These are phyloP conservation scores for Helogale parvula DNA, from an alignment of 2,113 vertebrate species.

Conservation along the genomic window DNA sequence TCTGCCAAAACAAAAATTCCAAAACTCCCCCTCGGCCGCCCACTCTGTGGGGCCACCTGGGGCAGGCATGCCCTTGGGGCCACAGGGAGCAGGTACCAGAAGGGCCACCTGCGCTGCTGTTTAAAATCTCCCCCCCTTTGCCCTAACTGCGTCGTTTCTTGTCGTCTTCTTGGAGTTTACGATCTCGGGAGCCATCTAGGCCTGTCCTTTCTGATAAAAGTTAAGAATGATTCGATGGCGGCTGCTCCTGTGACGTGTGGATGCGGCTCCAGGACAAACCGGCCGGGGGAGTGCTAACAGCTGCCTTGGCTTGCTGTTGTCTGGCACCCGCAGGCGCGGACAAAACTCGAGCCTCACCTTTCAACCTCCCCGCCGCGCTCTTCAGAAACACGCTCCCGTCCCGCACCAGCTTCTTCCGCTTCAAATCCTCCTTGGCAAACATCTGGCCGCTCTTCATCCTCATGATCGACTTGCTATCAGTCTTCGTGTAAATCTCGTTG, in stretches of 20 bases:
- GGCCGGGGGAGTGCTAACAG: neutral
- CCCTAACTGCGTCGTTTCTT: neutral
- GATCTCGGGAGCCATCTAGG: neutral
- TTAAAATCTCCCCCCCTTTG: neutral
- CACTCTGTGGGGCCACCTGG: neutral
- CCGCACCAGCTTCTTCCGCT: constrained; percentile 92
- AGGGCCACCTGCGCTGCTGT: neutral
- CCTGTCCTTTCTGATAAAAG: neutral
- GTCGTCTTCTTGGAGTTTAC: neutral
- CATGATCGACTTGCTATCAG: constrained; percentile 97
- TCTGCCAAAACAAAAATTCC: neutral
- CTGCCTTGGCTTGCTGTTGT: neutral
- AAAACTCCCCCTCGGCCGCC: neutral
- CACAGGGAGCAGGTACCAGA: neutral
- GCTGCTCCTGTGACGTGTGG: neutral
- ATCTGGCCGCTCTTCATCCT: constrained; percentile 97
- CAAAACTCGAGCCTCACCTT: constrained; percentile 85
- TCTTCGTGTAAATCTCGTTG: constrained; percentile 92
- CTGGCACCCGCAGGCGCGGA: accelerated
- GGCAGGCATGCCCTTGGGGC: neutral
- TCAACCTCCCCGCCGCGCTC: constrained; percentile 89
- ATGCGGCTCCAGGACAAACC: neutral
- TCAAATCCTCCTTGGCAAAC: constrained; percentile 95
- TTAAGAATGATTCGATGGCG: neutral
- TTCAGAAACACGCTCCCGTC: constrained; percentile 94